A percentile compares a stretch with the other conserved stretches of the same genome.
phyloP scores from a whole-genome alignment of 2,113 vertebrate species.

The Oreotrochilus melanogaster region DNA sequence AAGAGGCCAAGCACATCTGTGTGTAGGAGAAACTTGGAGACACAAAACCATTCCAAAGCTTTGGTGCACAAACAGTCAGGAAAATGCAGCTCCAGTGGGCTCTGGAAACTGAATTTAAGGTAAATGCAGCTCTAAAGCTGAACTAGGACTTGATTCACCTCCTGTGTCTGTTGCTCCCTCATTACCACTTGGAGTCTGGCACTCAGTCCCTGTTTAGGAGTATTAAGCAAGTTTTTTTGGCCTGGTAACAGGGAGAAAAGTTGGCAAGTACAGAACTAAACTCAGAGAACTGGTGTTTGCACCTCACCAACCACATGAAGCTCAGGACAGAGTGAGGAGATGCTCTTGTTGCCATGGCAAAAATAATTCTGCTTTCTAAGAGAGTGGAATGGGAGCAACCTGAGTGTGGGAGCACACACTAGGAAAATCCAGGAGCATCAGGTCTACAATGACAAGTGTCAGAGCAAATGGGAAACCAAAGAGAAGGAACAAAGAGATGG shows the following conservation, averaged over 20 bases:
- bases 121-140: not conserved
- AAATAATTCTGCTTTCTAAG: not conserved
- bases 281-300: not conserved
- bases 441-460: not conserved
- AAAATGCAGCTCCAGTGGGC: not conserved
- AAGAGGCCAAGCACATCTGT: not conserved
- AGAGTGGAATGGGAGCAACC: fast-evolving
- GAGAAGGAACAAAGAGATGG: not conserved
- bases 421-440: not conserved
- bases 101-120: not conserved
- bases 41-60: not conserved
- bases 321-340: not conserved
- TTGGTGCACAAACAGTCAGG: not conserved
- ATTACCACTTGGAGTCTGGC: not conserved
- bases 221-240: not conserved
- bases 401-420: not conserved
- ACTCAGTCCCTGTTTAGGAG: fast-evolving
- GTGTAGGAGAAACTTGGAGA: not conserved
- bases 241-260: not conserved
- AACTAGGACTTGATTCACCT: not conserved
- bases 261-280: not conserved
- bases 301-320: not conserved
- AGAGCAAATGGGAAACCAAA: not conserved
- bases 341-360: not conserved
- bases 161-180: not conserved